These are phyloP conservation scores for Gallirallus australis DNA, from an alignment of 2,797 vertebrate genomes.

Conservation along the genomic window DNA sequence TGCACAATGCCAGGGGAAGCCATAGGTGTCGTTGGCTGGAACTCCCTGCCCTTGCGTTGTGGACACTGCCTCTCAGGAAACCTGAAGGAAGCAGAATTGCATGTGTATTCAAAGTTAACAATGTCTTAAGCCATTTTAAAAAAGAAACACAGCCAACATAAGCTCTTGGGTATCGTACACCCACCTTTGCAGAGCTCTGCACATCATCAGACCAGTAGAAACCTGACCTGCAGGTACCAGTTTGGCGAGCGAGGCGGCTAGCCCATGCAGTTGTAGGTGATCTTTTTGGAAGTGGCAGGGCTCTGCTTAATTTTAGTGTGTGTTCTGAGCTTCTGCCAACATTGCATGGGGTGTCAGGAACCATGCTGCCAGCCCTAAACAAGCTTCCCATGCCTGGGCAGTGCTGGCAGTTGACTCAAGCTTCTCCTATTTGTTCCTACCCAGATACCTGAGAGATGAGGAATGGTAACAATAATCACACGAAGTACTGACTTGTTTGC, in stretches of 20 bases:
- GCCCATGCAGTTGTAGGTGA: rapidly evolving
- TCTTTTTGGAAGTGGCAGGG: neutral
- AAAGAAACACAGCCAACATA: neutral
- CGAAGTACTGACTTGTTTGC: neutral
- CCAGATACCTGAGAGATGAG: neutral
- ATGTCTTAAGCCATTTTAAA: neutral
- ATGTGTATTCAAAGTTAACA: rapidly evolving
- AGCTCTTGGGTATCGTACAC: neutral
- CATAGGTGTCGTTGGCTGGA: neutral
- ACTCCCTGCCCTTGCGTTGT: neutral
- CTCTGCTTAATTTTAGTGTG: neutral
- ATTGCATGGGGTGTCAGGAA: neutral
- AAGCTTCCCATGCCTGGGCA: neutral
- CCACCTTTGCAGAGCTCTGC: neutral
- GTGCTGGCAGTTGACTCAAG: neutral
- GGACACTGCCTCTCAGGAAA: neutral
- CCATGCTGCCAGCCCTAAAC: neutral
- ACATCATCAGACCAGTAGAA: neutral
- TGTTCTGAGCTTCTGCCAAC: neutral
- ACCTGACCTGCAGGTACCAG: neutral
- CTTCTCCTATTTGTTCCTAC: neutral
- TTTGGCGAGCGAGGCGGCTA: neutral
- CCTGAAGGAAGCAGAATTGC: neutral
- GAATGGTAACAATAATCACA: neutral
- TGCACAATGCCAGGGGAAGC: neutral